These are phyloP conservation scores for Chionodraco myersi DNA, from an alignment of 2,113 vertebrate species.

Conservation along the genomic window DNA sequence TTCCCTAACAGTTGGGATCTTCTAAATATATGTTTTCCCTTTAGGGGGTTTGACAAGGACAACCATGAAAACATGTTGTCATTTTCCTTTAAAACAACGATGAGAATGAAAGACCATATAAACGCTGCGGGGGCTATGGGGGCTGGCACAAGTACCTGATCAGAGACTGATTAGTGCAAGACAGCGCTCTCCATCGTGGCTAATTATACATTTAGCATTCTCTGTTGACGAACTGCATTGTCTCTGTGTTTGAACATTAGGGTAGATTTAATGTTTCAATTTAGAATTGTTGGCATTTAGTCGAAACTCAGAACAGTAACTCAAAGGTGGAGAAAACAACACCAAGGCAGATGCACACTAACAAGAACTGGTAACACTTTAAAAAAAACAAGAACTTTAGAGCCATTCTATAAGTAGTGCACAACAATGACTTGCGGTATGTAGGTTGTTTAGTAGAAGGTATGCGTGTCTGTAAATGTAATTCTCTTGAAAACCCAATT, in stretches of 20 bases:
- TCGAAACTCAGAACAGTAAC: background rate
- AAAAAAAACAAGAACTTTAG: background rate
- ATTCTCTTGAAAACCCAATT: slow-evolving; percentile 29
- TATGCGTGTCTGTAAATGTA: slow-evolving; percentile 2
- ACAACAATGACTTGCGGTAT: background rate
- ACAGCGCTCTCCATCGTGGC: slow-evolving; percentile 19
- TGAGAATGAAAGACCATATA: slow-evolving; percentile 10
- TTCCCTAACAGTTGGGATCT: too few species aligned
- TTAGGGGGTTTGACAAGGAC: background rate
- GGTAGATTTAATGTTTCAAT: slow-evolving; percentile 37
- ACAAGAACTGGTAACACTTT: background rate
- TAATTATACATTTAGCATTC: slow-evolving; percentile 53
- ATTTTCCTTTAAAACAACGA: slow-evolving; percentile 24
- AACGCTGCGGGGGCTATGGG: background rate
- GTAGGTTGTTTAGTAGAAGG: background rate
- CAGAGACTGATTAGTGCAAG: slow-evolving; percentile 21
- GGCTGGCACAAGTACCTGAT: slow-evolving; percentile 28
- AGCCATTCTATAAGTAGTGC: background rate
- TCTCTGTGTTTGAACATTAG: slow-evolving; percentile 8
- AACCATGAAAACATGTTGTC: background rate
- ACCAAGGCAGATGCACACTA: background rate
- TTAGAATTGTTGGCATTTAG: too few species aligned
- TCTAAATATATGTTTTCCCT: slow-evolving; percentile 1
- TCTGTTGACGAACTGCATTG: slow-evolving; percentile 18
- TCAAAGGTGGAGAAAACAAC: rapidly evolving